Evolutionary conservation across 1,140 invertebrate species (phyloP).

Genomic region (Chrysomallon squamiferum): DNA sequence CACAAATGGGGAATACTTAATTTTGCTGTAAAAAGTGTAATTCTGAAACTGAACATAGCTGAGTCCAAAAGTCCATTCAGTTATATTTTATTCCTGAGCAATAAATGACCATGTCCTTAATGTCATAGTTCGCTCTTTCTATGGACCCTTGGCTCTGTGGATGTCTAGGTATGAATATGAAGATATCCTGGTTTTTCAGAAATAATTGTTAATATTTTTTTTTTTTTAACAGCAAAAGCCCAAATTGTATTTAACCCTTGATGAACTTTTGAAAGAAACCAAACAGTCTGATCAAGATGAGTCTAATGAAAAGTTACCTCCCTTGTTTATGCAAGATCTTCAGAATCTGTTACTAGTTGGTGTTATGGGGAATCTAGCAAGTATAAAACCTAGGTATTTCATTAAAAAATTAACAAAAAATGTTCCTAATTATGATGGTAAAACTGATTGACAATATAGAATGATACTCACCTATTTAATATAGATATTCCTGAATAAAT

Average conservation of each 20-base stretch:
- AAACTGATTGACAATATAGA: neutral
- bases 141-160: no score
- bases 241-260: constrained; percentile 41
- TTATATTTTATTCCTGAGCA: no score
- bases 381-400: constrained; percentile 61
- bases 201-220: constrained; percentile 9
- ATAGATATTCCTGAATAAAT: neutral
- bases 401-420: neutral
- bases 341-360: constrained; percentile 83
- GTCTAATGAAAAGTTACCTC: constrained; percentile 65
- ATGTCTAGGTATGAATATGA: no score
- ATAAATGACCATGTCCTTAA: no score
- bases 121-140: no score
- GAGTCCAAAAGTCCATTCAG: no score
- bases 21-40: no score
- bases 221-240: constrained; percentile 38
- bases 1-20: no score
- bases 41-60: no score
- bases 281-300: constrained; percentile 2
- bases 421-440: neutral
- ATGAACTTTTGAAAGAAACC: constrained; percentile 33
- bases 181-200: no score
- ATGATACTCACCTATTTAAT: neutral
- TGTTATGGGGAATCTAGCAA: constrained; percentile 74
- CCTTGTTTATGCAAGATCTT: constrained; percentile 81